Base-by-base conservation (phyloP, 2,113 vertebrate species). In the Jaculus jaculus region DNA sequence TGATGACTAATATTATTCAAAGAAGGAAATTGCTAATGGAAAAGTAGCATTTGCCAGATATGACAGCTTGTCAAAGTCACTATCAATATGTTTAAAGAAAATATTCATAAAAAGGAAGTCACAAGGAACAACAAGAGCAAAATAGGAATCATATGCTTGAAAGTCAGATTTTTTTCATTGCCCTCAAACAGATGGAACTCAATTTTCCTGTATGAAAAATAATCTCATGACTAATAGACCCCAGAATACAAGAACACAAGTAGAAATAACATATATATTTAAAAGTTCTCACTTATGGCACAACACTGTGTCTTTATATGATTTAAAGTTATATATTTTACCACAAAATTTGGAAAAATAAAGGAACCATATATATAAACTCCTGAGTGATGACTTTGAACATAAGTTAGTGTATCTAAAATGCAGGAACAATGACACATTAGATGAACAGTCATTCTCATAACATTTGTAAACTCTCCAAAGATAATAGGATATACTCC, bases 11-110 rank as follows among this genome's bases (percentile, higher is more conserved):
- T 79, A 79, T 95, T 90, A 61, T 73, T 88, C 83, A 96, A 95
- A 95, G 78, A 91, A 94, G 54, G 34, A 91, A 95, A 95, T 95
- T 87, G 79, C 73, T 95, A 91, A 96, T 72, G 73, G 87, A 96
- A 87, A 93, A 90, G 34, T 89, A 51, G 13, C 73, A 92, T 95
- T 94, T 97, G 81, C 84, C 94, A 90, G 71, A 95, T 94, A 7
- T 94, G 95, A 96, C 93, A 96, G 87, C 91, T 96, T 97, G 87
- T 96, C 91, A 96, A 95, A 94, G 51, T 85, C 74, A 94, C 93
- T 86, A 37, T 91, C 87, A 96, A 92, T 96, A 91, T 94, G 69
- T 94, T 96, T 95, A 92, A 96, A 95, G 92, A 96, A 97, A 97
- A 97, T 91, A 96, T 94, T 91, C 89, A 89, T 74, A 61, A 94